Evolutionary conservation across 2,888 invertebrate species (phyloP), one percentile per base, ranked within the genome.

Genomic region (Ormia ochracea): DNA sequence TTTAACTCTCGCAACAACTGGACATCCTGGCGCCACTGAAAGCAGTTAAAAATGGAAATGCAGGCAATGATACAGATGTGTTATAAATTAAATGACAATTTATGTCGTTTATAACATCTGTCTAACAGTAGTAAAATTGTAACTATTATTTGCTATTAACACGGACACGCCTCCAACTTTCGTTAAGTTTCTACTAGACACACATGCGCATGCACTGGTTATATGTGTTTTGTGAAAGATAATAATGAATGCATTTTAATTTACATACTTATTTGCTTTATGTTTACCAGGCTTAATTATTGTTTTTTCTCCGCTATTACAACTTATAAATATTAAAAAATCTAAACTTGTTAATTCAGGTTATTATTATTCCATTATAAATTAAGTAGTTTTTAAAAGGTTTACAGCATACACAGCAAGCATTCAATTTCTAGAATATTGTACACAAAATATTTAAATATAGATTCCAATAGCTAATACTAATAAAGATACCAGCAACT

Each of bases 1-100:
- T 93, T 92, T 3, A 94, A 87, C 81, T 93, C 91, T 56, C 90
- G 91, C 1, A 93, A 88, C 91, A 93, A 91, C 87, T 92, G 90
- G 0, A 92, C 92, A 85, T 94, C 94, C 45, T 92, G 90, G 77
- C 92, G 92, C 90, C 90, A 90, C 90, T 90, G 76, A 2, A 85
- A 83, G 36, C n/a, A 19, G 6, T n/a, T 9, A 26, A 43, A 21
- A 43, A 21, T 10, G 9, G 7, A 43, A 41, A 4, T 33, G 0
- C 4, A 7, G 19, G 10, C 50, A 43, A 14, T 19, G 5, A 19
- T 7, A 65, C 5, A 41, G 6, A 50, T 23, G 9, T 61, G 3
- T 7, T 6, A n/a, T 21, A 7, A 14, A 23, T 21, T 19, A 28
- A 52, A 38, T 66, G 41, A 33, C 54, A 45, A 63, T 80, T 82